Evolutionary conservation across 2,888 invertebrate genomes (phyloP).

Genomic region (Sphinx pinastri): DNA sequence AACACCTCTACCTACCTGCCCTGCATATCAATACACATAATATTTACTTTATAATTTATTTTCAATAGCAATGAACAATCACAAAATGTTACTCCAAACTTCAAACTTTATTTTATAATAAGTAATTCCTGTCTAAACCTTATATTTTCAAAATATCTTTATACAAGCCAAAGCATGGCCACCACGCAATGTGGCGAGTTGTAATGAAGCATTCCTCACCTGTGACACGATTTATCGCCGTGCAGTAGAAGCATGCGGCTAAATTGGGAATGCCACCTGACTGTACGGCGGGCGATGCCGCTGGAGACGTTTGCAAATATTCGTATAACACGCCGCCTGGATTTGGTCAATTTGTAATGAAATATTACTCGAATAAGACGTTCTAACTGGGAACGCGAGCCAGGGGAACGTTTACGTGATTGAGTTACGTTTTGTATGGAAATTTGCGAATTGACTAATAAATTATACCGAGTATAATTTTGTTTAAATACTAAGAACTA

Average conservation of each 20-base stretch:
- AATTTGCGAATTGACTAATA: background rate
- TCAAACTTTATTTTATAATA: no score
- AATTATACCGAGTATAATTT: no score
- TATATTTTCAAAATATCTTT: background rate
- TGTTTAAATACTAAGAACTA: no score
- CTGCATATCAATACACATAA: no score
- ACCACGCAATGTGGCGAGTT: slow-evolving; percentile 37
- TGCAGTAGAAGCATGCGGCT: slow-evolving; percentile 37
- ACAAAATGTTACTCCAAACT: no score
- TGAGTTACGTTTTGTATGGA: background rate
- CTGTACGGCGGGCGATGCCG: slow-evolving; percentile 42
- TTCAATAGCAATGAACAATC: no score
- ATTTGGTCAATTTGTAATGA: slow-evolving; percentile 34
- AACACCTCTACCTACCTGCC: no score
- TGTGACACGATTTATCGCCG: slow-evolving; percentile 59
- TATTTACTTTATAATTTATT: no score
- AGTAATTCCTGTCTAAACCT: no score
- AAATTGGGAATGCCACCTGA: slow-evolving; percentile 59
- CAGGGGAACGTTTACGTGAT: background rate
- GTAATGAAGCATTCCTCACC: slow-evolving; percentile 66
- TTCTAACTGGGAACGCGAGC: background rate
- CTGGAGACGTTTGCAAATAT: slow-evolving; percentile 54
- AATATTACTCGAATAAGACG: slow-evolving; percentile 27
- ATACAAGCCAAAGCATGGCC: slow-evolving; percentile 18
- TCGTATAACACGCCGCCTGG: slow-evolving; percentile 38